These are phyloP conservation scores for Eleutherodactylus coqui DNA, from an alignment of 2,797 vertebrate species.

Conservation along the genomic window DNA sequence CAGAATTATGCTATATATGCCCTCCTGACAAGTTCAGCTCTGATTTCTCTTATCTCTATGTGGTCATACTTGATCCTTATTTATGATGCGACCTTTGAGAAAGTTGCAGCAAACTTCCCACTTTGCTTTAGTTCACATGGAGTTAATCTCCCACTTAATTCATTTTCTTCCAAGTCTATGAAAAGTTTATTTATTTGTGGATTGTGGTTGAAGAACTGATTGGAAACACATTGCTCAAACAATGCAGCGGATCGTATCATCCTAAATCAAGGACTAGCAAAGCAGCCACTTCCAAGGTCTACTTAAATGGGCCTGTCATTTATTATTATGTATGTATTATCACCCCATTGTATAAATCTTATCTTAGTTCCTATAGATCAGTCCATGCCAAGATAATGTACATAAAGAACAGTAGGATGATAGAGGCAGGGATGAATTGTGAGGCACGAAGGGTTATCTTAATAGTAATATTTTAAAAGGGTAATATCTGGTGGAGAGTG, in stretches of 20 bases:
- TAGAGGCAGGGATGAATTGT: neutral
- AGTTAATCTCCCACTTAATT: constrained; percentile 32
- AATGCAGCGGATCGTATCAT: constrained; percentile 21
- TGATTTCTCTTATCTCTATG: neutral
- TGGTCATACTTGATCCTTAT: neutral
- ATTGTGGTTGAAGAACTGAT: constrained; percentile 54
- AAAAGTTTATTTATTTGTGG: constrained; percentile 60
- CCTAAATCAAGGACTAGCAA: constrained; percentile 27
- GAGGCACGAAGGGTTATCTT: neutral
- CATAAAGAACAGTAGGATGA: constrained; percentile 5
- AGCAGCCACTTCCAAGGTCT: constrained; percentile 6
- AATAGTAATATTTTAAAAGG: neutral
- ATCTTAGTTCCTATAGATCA: constrained; percentile 7
- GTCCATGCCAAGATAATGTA: constrained; percentile 9
- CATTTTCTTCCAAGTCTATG: constrained; percentile 38
- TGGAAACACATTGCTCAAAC: constrained; percentile 54
- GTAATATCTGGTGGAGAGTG: neutral
- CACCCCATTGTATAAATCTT: neutral
- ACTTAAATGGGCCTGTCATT: constrained; percentile 10
- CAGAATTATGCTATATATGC: no score
- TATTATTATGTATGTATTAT: neutral
- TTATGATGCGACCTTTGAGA: neutral
- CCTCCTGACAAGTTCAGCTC: neutral
- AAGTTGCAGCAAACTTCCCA: neutral
- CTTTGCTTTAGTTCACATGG: neutral